Base-by-base conservation (phyloP, 2,888 invertebrate genomes). In the Cantharis rustica region DNA sequence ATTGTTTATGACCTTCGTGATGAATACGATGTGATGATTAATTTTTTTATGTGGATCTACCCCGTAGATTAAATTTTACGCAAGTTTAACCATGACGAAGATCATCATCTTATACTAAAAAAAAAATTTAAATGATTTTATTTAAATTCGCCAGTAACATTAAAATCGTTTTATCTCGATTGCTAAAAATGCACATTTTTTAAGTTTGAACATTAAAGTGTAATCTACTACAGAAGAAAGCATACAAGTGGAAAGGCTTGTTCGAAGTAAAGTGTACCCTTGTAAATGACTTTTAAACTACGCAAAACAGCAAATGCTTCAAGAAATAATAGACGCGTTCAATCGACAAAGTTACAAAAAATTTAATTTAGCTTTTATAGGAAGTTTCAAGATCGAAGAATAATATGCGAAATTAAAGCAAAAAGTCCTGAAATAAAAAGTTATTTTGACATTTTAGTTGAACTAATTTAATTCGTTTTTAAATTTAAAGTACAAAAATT, bases 211-310 rank as follows among this genome's bases (percentile, higher is more conserved):
- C 74, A 69, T 69, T 17, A 63, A 61, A 31, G 17, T 74, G 63
- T 69, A 74, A 74, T 74, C 74, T 74, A 63, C 23, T 26, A 62
- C 20, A 73, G 69, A 16, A 74, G 64, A 69, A 66, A 66, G 64
- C 20, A 23, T 20, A 66, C 64, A 64, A 74, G 64, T 64, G 74
- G 69, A 69, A 74, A 63, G 69, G 63, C 64, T 69, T 64, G 17
- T 61, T 69, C 62, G 74, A 74, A 74, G 69, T 74, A 69, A 74
- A 74, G 70, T 70, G 64, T 69, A 47, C 69, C 62, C 31, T 74
- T 74, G 69, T 64, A 69, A 69, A 70, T 70, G 73, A 74, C 69
- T 74, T 74, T 74, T 23, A 73, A 73, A 73, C 73, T 73, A 62
- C 72, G 64, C 64, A 66, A 66, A 66, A 66, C 20, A 66, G 66